Percentiles rank a stretch among this genome's conserved stretches.
Evolutionary conservation across 2,113 vertebrate species (phyloP).

Genomic region (Pygoscelis antarcticus): DNA sequence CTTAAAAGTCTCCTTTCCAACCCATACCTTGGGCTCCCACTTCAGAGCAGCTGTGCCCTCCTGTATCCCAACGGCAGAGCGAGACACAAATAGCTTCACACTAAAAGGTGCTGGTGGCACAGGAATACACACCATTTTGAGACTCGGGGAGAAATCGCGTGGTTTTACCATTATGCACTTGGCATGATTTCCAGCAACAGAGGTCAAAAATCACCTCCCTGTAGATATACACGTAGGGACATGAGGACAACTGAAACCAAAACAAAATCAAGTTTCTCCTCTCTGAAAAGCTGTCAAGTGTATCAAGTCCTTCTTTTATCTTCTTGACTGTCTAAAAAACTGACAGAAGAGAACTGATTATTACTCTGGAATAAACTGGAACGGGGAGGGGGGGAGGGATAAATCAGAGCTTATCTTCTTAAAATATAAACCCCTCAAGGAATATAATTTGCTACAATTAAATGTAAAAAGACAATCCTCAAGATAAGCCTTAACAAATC

Average conservation of each 20-base stretch:
- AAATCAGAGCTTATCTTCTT: constrained; percentile 10
- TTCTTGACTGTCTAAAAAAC: not conserved
- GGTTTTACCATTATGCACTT: not conserved
- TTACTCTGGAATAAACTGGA: not conserved
- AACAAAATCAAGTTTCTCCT: not conserved
- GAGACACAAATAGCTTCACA: not conserved
- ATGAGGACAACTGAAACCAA: not conserved
- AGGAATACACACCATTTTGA: not conserved
- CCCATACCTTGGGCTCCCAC: not conserved
- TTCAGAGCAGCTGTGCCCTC: not conserved
- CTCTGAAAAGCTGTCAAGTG: not conserved
- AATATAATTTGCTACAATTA: constrained; percentile 44
- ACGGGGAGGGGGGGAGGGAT: not conserved
- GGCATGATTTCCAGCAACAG: not conserved
- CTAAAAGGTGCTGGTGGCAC: not conserved
- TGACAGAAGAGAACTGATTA: not conserved
- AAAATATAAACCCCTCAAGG: constrained; percentile 4
- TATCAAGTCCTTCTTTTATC: not conserved
- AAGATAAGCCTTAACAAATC: constrained; percentile 55
- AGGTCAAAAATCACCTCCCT: not conserved
- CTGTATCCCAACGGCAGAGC: not conserved
- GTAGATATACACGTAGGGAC: not conserved
- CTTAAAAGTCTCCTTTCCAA: not conserved
- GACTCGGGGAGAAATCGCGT: rapidly evolving
- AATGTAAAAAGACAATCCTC: constrained; percentile 31